A percentile compares a stretch with the other conserved stretches of the same genome.
Evolutionary conservation across 2,113 vertebrate genomes (phyloP).

Genomic region (Sinocyclocheilus maitianheensis): DNA sequence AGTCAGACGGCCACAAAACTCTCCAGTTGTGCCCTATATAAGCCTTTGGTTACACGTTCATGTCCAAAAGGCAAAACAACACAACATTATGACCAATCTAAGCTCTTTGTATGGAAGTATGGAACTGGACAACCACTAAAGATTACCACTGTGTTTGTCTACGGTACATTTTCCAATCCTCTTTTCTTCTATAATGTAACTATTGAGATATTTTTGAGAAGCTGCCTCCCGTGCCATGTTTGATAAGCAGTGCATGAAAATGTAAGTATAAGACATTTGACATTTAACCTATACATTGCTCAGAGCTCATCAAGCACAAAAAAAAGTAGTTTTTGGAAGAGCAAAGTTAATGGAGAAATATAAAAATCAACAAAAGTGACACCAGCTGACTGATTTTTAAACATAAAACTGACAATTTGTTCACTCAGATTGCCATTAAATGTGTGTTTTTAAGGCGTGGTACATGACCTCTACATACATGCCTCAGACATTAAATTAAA

Average conservation of each 20-base stretch:
- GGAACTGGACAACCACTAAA: background rate
- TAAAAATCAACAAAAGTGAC: constrained; percentile 45
- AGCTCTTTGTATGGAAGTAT: background rate
- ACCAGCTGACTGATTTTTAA: constrained; percentile 11
- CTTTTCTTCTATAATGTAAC: constrained; percentile 41
- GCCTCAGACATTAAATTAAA: background rate
- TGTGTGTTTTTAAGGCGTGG: constrained; percentile 25
- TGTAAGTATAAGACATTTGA: constrained; percentile 84
- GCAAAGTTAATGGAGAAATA: constrained; percentile 60
- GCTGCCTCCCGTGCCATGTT: constrained; percentile 82
- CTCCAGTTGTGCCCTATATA: background rate
- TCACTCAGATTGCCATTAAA: background rate
- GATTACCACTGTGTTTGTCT: background rate
- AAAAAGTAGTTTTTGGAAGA: constrained; percentile 86
- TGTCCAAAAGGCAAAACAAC: background rate
- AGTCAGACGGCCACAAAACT: background rate
- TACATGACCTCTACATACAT: background rate
- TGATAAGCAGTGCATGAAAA: constrained; percentile 90
- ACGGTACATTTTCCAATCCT: constrained; percentile 54
- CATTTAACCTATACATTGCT: constrained; percentile 81
- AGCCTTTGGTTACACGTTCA: background rate
- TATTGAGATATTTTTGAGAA: constrained; percentile 71
- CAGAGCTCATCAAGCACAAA: constrained; percentile 79
- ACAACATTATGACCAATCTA: background rate
- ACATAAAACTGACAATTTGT: background rate